Evolutionary conservation across 2,888 invertebrate species (phyloP).

Genomic region (Ryuthela nishihirai): DNA sequence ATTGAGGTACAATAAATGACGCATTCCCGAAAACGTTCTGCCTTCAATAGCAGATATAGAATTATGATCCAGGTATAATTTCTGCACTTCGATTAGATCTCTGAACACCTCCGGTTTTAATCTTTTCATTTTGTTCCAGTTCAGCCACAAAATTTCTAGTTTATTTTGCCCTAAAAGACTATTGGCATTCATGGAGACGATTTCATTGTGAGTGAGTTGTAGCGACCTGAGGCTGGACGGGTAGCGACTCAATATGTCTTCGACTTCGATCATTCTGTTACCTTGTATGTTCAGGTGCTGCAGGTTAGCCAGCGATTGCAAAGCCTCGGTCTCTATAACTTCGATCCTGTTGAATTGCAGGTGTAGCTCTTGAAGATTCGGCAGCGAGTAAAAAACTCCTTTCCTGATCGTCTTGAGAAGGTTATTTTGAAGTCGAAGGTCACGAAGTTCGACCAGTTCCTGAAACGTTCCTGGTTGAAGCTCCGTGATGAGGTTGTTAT

Average conservation of each 20-base stretch:
- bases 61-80: conserved; percentile 78
- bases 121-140: conserved; percentile 70
- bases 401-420: conserved; percentile 68
- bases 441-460: conserved; percentile 68
- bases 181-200: conserved; percentile 71
- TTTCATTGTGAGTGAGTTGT: conserved; percentile 72
- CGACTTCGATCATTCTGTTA: conserved; percentile 69
- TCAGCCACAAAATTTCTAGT: conserved; percentile 83
- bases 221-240: conserved; percentile 45
- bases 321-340: conserved; percentile 57
- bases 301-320: conserved; percentile 54
- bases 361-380: conserved; percentile 75
- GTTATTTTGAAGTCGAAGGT: conserved; percentile 82
- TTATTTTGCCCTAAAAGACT: conserved; percentile 68
- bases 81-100: conserved; percentile 71
- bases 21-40: conserved; percentile 72
- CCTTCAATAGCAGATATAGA: conserved; percentile 71
- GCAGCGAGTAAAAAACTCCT: conserved; percentile 76
- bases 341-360: conserved; percentile 81
- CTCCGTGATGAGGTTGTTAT: conserved; percentile 77
- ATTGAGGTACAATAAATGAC: conserved; percentile 52
- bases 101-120: conserved; percentile 70
- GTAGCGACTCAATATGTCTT: conserved; percentile 64
- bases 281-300: conserved; percentile 85
- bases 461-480: conserved; percentile 72